Evolutionary conservation across 92 coral and sea anemone species (phyloP).

Genomic region (Zoanthus solanderi): DNA sequence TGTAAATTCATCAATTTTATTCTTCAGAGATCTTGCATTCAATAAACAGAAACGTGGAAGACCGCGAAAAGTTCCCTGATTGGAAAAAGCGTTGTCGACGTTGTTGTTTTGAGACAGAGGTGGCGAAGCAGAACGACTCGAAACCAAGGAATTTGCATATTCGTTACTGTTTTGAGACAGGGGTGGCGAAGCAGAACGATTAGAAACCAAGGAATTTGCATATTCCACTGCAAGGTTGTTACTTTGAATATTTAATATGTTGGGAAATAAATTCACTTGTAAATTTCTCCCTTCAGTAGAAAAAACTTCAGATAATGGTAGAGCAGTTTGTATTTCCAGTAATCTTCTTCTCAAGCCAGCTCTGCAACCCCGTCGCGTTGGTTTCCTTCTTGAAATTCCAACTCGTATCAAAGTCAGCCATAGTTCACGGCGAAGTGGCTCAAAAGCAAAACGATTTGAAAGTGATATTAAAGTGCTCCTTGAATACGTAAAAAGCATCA

Average conservation of each 20-base stretch:
- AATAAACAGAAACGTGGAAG: constrained; percentile 25
- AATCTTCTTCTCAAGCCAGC: constrained; percentile 13
- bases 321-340: constrained; percentile 13
- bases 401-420: constrained; percentile 12
- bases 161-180: constrained; percentile 18
- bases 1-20: constrained; percentile 27
- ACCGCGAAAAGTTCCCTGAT: constrained; percentile 22
- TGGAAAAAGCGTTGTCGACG: background rate
- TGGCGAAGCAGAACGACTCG: constrained; percentile 25
- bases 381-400: constrained; percentile 7
- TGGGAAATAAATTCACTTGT: constrained; percentile 17
- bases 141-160: constrained; percentile 20
- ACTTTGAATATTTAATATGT: constrained; percentile 21
- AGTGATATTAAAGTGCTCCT: background rate
- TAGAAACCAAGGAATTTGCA: constrained; percentile 30
- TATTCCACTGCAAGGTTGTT: constrained; percentile 24
- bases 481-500: constrained; percentile 10
- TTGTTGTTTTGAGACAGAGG: constrained; percentile 9
- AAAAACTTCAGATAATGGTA: constrained; percentile 19
- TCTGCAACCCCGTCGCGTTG: constrained; percentile 21
- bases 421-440: constrained; percentile 18
- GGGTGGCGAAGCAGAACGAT: constrained; percentile 20
- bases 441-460: constrained; percentile 1
- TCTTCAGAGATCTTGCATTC: constrained; percentile 31
- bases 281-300: constrained; percentile 17